Evolutionary conservation across 2,888 invertebrate genomes (phyloP).

Genomic region (Ametastegia equiseti): DNA sequence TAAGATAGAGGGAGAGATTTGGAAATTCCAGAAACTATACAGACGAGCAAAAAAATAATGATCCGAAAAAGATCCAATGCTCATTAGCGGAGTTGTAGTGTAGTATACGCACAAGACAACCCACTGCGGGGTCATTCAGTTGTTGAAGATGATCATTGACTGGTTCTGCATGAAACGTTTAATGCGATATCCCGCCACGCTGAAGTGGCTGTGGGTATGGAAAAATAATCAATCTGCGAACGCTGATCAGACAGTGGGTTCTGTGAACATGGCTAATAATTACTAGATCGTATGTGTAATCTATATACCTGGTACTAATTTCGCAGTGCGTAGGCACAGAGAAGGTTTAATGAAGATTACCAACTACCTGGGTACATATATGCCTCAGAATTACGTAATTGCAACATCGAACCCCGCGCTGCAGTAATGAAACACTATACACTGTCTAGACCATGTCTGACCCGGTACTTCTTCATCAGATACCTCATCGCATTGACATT

Average conservation of each 20-base stretch:
- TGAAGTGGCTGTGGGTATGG: not conserved
- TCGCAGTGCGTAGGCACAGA: not conserved
- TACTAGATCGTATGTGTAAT: not conserved
- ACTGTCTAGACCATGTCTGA: too few relatives aligned
- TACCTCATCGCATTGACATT: too few relatives aligned
- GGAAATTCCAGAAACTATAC: not conserved
- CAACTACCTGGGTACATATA: not conserved
- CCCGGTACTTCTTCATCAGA: too few relatives aligned
- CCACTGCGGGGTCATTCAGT: not conserved
- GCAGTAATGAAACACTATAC: not conserved
- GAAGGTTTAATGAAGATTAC: conserved; percentile 26
- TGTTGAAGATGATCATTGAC: not conserved
- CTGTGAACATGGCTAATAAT: not conserved
- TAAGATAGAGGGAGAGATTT: not conserved
- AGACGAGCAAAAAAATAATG: not conserved
- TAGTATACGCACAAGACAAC: not conserved
- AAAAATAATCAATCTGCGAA: conserved; percentile 24
- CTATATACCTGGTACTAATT: not conserved
- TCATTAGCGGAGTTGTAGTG: not conserved
- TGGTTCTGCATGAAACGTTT: not conserved
- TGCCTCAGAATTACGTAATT: conserved; percentile 1
- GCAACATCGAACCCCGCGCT: not conserved
- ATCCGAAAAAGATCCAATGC: not conserved
- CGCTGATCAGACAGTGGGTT: not conserved
- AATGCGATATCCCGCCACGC: not conserved